Percentiles rank a stretch among this genome's conserved stretches.
Conservation (phyloP, 1,140 invertebrate genomes). For the Orussus abietinus region DNA sequence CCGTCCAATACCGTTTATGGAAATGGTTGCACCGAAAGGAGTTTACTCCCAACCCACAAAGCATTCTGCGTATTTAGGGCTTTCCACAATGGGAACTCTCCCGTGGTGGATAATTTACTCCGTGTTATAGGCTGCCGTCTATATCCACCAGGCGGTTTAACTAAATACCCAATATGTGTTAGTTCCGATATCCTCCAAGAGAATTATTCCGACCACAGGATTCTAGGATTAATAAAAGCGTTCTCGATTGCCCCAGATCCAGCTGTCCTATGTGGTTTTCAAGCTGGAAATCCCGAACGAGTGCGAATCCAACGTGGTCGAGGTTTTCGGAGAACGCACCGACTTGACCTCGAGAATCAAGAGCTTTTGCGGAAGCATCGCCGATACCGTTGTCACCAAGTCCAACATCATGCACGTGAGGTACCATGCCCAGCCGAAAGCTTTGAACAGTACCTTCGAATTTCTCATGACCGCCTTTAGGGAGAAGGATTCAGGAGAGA, state of each 20-base stretch:
- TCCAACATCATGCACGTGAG: slow-evolving; percentile 65
- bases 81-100: no score
- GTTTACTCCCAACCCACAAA: no score
- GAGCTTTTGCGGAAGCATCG: slow-evolving; percentile 77
- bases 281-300: slow-evolving; percentile 72
- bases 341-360: slow-evolving; percentile 61
- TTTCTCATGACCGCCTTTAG: slow-evolving; percentile 72
- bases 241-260: slow-evolving; percentile 60
- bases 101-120: no score
- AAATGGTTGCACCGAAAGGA: no score
- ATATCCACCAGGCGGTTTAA: no score
- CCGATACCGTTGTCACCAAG: slow-evolving; percentile 63
- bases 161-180: no score
- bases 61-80: no score
- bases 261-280: slow-evolving; percentile 67
- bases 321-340: slow-evolving; percentile 68
- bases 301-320: slow-evolving; percentile 77
- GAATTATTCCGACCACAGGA: no score
- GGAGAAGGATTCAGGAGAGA: slow-evolving; percentile 48
- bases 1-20: no score
- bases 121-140: no score
- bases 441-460: slow-evolving; percentile 65
- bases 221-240: no score
- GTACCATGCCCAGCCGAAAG: slow-evolving; percentile 64
- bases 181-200: no score